Evolutionary conservation across 1,140 invertebrate genomes (phyloP), one percentile per base, ranked within the genome.

Genomic region (Drosophila guanche): DNA sequence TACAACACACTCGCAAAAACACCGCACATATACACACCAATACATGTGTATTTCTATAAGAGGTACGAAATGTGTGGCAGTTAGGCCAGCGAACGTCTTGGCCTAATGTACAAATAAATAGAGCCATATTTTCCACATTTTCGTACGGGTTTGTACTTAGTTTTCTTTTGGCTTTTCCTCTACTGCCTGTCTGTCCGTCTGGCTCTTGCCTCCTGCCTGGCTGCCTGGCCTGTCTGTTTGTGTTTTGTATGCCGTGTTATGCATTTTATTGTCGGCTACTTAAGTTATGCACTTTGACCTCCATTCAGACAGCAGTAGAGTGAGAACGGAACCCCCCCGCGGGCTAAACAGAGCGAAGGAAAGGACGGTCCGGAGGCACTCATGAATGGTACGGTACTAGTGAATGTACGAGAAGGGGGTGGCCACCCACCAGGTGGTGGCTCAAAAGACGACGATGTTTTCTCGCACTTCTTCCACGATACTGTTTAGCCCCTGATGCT

Each of bases 181-280:
- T 4, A 4, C 43, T 60, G 7, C 10, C 10, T 12, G 66, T 52
- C 53, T 47, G 41, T 6, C 46, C 57, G 47, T 52, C 73, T 69
- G 41, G 33, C 43, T 46, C 47, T 51, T 66, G 33, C 20, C 40
- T 50, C 45, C 62, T 47, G 27, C 14, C 51, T 41, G 40, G 23
- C 37, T 29, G 37, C 37, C 50, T 40, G 25, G 20, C 33, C 42
- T 74, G 71, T 71, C 51, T 73, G 59, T 58, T 41, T 58, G 60
- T 75, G 63, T 59, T 46, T 62, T 53, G 57, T 69, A 45, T 46
- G 65, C 54, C 75, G 73, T 88, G 78, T 79, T 88, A 89, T 88
- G 83, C 83, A 88, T 88, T 88, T 88, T 88, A 88, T 88, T 88
- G 83, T 81, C 83, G 83, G 83, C 83, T 88, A 86, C 83, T 86